A percentile compares a stretch with the other conserved stretches of the same genome.
These are phyloP conservation scores for Boloria euphrosyne DNA, from an alignment of 2,888 invertebrate genomes.

Conservation along the genomic window DNA sequence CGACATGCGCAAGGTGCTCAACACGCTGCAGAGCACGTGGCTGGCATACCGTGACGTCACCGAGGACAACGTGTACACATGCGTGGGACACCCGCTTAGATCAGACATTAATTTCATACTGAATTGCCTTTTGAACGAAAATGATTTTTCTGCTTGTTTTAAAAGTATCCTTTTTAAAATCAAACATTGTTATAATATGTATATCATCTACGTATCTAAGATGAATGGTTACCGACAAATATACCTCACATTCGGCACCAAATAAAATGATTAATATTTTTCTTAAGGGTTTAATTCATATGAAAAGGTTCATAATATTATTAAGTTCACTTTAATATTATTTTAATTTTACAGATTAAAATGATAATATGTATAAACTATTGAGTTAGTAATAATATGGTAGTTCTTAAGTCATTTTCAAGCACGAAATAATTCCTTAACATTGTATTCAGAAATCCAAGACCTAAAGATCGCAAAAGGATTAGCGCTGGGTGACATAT, in stretches of 20 bases:
- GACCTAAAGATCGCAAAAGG: constrained; percentile 94
- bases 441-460: constrained; percentile 84
- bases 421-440: constrained; percentile 10
- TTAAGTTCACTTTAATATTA: too few species aligned
- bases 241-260: too few species aligned
- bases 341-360: too few species aligned
- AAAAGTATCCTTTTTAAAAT: constrained; percentile 86
- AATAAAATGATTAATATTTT: too few species aligned
- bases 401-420: not conserved
- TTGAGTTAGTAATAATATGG: too few species aligned
- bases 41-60: constrained; percentile 94
- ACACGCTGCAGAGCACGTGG: constrained; percentile 97
- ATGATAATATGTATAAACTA: too few species aligned
- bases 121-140: constrained; percentile 92
- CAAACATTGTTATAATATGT: not conserved
- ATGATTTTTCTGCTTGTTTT: constrained; percentile 88
- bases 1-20: constrained; percentile 98
- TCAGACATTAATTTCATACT: constrained; percentile 94
- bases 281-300: too few species aligned
- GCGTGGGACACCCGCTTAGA: constrained; percentile 97
- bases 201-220: not conserved
- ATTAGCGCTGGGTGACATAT: constrained; percentile 94
- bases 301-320: too few species aligned
- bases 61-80: constrained; percentile 95
- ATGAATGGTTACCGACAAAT: too few species aligned